phyloP scores from a whole-genome alignment of 2,113 vertebrate genomes.

The Leiothrix lutea region DNA sequence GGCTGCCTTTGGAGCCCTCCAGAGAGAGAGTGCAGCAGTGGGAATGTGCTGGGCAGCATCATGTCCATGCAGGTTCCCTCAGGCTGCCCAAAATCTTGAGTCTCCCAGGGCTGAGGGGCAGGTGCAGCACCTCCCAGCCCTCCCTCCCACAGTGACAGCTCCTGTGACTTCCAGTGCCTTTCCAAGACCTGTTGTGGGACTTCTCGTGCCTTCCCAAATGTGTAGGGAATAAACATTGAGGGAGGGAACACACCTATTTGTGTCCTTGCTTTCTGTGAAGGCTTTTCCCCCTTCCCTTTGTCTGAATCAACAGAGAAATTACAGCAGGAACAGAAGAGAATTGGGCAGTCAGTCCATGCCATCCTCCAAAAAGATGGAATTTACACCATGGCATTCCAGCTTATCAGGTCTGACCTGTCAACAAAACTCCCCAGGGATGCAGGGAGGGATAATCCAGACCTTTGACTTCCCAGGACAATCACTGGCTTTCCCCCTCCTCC shows the following conservation, averaged over 20 bases:
- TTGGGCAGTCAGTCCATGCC: fast-evolving
- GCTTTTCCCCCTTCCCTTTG: not conserved
- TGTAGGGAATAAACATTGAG: not conserved
- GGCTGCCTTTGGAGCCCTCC: not conserved
- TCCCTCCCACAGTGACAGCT: not conserved
- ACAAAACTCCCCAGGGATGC: fast-evolving
- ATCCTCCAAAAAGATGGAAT: not conserved
- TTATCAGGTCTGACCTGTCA: not conserved
- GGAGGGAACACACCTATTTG: not conserved
- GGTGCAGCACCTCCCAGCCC: not conserved
- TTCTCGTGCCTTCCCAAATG: fast-evolving
- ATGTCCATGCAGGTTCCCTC: not conserved
- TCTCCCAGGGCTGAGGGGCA: not conserved
- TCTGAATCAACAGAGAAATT: not conserved
- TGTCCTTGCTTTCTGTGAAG: not conserved
- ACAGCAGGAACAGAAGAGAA: not conserved
- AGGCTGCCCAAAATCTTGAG: fast-evolving
- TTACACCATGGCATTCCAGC: not conserved
- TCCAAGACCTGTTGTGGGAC: not conserved
- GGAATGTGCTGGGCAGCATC: fast-evolving
- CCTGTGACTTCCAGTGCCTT: not conserved
- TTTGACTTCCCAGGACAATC: not conserved
- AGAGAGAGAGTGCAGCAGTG: not conserved
- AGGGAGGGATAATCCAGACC: not conserved
- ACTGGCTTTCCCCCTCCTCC: not conserved